Percentiles rank a stretch among this genome's conserved stretches.
phyloP scores from a whole-genome alignment of 2,888 invertebrate species.

The Falcaria lacertinaria region DNA sequence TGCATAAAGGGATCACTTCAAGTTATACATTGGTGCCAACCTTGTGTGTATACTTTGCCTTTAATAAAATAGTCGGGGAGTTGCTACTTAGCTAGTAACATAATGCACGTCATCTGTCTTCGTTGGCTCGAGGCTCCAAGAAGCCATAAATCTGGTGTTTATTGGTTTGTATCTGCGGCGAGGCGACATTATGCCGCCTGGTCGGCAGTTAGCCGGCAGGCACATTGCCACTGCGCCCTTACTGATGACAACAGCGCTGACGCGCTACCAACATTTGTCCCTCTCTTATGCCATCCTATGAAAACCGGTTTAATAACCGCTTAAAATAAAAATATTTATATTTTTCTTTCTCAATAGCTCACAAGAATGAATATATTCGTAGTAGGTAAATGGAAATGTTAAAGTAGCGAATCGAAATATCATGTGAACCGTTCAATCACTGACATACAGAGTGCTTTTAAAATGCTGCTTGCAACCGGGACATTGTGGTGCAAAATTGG shows the following conservation, averaged over 20 bases:
- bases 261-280: constrained; percentile 19
- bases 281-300: constrained; percentile 8
- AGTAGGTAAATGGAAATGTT: too few relatives aligned
- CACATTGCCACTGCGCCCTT: constrained; percentile 8
- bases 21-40: not conserved
- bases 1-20: too few relatives aligned
- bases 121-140: constrained; percentile 20
- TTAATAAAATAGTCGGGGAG: not conserved
- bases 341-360: not conserved
- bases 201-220: constrained; percentile 9
- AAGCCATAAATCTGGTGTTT: constrained; percentile 30
- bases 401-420: too few relatives aligned
- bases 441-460: constrained; percentile 38
- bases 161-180: constrained; percentile 18
- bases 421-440: constrained; percentile 44
- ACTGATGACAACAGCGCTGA: constrained; percentile 16
- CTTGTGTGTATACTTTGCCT: constrained; percentile 1
- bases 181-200: constrained; percentile 10
- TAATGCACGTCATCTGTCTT: constrained; percentile 29
- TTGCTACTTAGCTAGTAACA: constrained; percentile 13
- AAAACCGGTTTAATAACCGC: not conserved
- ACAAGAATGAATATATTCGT: constrained; percentile 6
- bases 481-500: constrained; percentile 55
- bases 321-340: not conserved
- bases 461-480: constrained; percentile 37